Base-by-base conservation (phyloP, 64 coral and sea anemone species). In the Montipora cactus region DNA sequence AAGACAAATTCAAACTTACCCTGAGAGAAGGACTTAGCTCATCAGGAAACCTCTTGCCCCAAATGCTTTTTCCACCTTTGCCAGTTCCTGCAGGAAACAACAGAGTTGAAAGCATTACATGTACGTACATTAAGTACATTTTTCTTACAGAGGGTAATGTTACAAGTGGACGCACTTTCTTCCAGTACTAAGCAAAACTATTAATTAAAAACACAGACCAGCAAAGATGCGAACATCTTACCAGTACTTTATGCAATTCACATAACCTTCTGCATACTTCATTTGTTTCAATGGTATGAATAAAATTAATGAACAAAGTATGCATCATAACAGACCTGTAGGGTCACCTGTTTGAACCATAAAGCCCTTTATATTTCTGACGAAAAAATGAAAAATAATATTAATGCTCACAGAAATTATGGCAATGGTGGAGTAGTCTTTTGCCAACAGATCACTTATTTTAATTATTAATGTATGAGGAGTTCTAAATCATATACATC, bases 261-360 rank as follows among this genome's bases (percentile, higher is more conserved):
- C 28, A 28, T 28, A 28, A 28, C 28, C 28, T 28, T 28, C 28
- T 28, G 28, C 28, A 28, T 28, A 28, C 28, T 28, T 28, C 28
- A 28, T 28, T 28, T 28, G 28, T 28, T 28, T 28, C 28, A 28
- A 28, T 28, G 28, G 28, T 28, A 28, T 1, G 1, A 28, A 28
- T 28, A 28, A 28, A 28, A 28, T 28, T 28, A 1, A 28, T 28
- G 28, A 52, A 47, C 49, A 16, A 4, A 22, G 18, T 71, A 76
- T 13, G 4, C 4, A 8, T 76, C 16, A 49, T 5, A 78, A 46
- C 87, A 23, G 5, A 99, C 97, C 97, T 94, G 92, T 89, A 28
- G 97, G 97, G 73, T 99, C 97, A 66, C 97, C 97, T 76, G 97
- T 99, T 74, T 99, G 97, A 2, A 96, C 91, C 97, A 99, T 99